Evolutionary conservation across 2,113 vertebrate genomes (phyloP), one percentile per base, ranked within the genome.

Genomic region (Aythya baeri): DNA sequence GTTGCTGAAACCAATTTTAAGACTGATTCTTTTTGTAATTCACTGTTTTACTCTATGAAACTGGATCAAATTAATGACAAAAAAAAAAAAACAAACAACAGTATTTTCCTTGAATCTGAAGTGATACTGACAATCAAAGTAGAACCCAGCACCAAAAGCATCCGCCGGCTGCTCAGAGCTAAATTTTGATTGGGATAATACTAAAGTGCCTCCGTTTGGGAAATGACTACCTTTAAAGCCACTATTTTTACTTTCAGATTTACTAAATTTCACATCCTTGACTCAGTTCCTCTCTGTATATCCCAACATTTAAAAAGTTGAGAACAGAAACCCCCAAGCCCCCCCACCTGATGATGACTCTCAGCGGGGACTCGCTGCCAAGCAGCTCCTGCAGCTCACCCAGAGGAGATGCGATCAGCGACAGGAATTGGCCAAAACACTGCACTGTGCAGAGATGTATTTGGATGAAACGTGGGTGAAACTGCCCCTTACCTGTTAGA

Each of bases 231-330:
- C 58, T 73, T 87, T 79, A 32, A 92, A 82, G 44, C 65, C 7
- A 0, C 31, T 70, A 25, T 26, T 93, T 90, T 89, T 67, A 74
- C 23, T 94, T 95, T 36, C 62, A 83, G 70, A 80, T 76, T 46
- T 63, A 82, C 34, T 73, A 61, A 16, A 15, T 66, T 80, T 76
- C 44, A 31, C 27, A 73, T 41, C 17, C 26, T 81, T 80, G n/a
- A 93, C 43, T 82, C 71, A 52, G 71, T 88, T 92, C 71, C n/a
- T 95, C 52, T 78, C 44, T 57, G 91, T 91, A 73, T 72, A 95
- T 15, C 50, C 27, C 71, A 81, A 21, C 25, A 52, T 5, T 3
- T 61, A 79, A 21, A 34, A 70, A 78, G 55, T 0, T 71, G 65
- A 74, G 44, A 86, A 50, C 27, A 77, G 76, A 92, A 92, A 41